These are phyloP conservation scores for Neosalanx taihuensis DNA, from an alignment of 2,797 vertebrate species.

Conservation along the genomic window DNA sequence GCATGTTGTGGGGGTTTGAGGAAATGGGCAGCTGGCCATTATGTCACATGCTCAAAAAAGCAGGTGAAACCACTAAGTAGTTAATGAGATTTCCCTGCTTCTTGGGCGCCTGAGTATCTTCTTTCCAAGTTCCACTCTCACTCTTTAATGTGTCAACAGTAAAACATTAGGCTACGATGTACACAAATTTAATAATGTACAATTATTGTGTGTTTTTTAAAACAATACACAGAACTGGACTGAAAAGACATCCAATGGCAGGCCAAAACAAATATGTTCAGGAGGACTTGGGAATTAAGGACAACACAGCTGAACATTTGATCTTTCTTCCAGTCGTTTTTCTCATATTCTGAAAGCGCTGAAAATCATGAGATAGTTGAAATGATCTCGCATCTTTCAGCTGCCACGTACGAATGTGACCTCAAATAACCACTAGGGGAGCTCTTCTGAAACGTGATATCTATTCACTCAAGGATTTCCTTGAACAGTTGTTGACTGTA, in stretches of 20 bases:
- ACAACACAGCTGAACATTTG: too few relatives aligned
- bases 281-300: too few relatives aligned
- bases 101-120: conserved; percentile 14
- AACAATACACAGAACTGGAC: too few relatives aligned
- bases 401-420: background rate
- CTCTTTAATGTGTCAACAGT: background rate
- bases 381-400: background rate
- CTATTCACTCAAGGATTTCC: conserved; percentile 3
- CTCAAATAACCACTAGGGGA: background rate
- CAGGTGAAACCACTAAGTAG: conserved; percentile 53
- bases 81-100: conserved; percentile 49
- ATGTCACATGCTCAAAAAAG: conserved; percentile 48
- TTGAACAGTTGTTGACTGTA: conserved; percentile 25
- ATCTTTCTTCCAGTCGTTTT: too few relatives aligned
- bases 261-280: too few relatives aligned
- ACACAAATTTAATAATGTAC: too few relatives aligned
- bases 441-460: conserved; percentile 5
- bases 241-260: too few relatives aligned
- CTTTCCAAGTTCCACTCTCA: conserved; percentile 12
- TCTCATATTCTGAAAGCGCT: too few relatives aligned
- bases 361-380: too few relatives aligned
- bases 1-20: background rate
- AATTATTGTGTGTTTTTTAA: too few relatives aligned
- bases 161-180: background rate
- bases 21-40: conserved; percentile 13